phyloP scores from a whole-genome alignment of 2,888 invertebrate genomes.

The Volucella inflata region DNA sequence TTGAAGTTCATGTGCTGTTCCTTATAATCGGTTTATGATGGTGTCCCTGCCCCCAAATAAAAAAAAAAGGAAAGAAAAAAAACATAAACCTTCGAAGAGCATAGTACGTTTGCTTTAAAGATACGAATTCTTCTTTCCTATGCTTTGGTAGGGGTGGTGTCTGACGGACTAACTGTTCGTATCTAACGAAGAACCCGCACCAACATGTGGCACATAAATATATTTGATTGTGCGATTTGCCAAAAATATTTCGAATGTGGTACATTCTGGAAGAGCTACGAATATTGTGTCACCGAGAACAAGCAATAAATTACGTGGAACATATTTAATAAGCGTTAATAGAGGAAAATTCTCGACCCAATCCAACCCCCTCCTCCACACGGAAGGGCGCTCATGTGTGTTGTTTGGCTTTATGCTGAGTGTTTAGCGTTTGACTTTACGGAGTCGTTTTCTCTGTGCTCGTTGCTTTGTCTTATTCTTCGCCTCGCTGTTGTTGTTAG shows the following conservation, averaged over 20 bases:
- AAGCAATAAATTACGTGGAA: conserved; percentile 72
- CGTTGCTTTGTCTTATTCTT: conserved; percentile 20
- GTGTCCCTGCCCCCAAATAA: conserved; percentile 22
- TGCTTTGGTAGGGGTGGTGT: conserved; percentile 2
- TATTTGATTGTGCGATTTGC: conserved; percentile 72
- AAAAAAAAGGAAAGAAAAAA: conserved; percentile 1
- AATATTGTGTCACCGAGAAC: conserved; percentile 73
- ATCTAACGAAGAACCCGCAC: conserved; percentile 42
- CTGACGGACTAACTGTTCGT: background rate
- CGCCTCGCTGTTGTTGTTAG: conserved; percentile 52
- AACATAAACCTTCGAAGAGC: conserved; percentile 40
- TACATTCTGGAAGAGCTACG: conserved; percentile 24
- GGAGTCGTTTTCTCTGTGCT: too few species aligned
- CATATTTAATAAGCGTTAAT: conserved; percentile 76
- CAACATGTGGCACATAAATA: conserved; percentile 75
- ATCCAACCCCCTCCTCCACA: conserved; percentile 4
- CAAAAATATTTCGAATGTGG: conserved; percentile 62
- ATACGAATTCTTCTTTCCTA: background rate
- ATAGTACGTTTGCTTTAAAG: conserved; percentile 64
- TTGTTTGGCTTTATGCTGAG: conserved; percentile 58
- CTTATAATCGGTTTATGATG: conserved; percentile 69
- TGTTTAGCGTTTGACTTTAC: conserved; percentile 42
- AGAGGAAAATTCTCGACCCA: conserved; percentile 65
- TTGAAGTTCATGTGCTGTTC: conserved; percentile 49
- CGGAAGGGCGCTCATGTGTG: conserved; percentile 56